Conservation (phyloP, 2,888 invertebrate genomes). For the Helleia helle region DNA sequence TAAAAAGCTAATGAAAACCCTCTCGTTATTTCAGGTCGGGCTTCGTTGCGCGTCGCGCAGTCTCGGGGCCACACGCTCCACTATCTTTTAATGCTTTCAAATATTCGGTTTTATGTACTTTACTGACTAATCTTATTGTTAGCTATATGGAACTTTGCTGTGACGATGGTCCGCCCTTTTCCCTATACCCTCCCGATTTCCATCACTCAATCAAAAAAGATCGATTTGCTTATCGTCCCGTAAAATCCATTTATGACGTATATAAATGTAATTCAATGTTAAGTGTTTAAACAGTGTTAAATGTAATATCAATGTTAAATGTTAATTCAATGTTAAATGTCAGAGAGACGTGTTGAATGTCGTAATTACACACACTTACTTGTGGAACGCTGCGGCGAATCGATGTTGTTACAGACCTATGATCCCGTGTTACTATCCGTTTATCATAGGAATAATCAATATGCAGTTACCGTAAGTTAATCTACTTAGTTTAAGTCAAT, state of each 20-base stretch:
- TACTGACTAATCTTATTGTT: constrained; percentile 25
- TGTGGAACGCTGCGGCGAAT: constrained; percentile 19
- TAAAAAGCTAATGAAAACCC: too few species aligned
- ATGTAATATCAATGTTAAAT: constrained; percentile 13
- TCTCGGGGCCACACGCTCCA: constrained; percentile 27
- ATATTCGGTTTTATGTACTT: constrained; percentile 29
- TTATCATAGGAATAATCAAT: constrained; percentile 48
- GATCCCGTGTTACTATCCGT: constrained; percentile 19
- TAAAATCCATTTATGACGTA: constrained; percentile 6
- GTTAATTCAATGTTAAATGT: constrained; percentile 5
- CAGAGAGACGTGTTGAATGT: background rate
- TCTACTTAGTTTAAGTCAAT: constrained; percentile 61
- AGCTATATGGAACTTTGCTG: constrained; percentile 23
- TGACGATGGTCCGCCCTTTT: constrained; percentile 20
- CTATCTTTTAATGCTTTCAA: constrained; percentile 27
- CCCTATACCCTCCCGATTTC: constrained; percentile 9
- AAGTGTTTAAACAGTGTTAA: constrained; percentile 18
- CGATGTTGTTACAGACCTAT: constrained; percentile 18
- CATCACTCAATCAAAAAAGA: constrained; percentile 11
- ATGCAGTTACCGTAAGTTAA: constrained; percentile 69
- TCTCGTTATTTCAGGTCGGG: constrained; percentile 30
- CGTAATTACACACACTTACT: constrained; percentile 9
- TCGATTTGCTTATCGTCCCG: constrained; percentile 21
- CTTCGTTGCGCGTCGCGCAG: constrained; percentile 26
- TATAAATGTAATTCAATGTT: too few species aligned